Conservation (phyloP, 2,888 invertebrate genomes). For the Icerya purchasi region DNA sequence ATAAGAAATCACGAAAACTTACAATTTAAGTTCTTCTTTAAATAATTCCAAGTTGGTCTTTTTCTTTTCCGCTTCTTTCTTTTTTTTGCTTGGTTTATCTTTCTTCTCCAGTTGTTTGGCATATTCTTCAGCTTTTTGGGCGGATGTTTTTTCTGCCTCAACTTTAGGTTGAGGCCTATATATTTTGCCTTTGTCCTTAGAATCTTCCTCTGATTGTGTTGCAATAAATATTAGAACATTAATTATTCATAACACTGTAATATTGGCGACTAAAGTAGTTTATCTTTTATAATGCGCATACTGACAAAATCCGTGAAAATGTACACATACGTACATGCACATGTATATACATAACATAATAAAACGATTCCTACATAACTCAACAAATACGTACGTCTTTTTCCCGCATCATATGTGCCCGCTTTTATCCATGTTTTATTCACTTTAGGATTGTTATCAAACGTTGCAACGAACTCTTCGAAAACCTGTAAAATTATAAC, state of each 20-base stretch:
- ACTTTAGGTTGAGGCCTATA: conserved; percentile 72
- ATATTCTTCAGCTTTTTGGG: conserved; percentile 46
- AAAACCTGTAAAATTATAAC: conserved; percentile 45
- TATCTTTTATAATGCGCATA: too few species aligned
- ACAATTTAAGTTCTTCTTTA: conserved; percentile 93
- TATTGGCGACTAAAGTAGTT: neutral
- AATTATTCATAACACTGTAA: neutral
- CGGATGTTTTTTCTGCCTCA: conserved; percentile 35
- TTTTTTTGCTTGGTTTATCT: conserved; percentile 37
- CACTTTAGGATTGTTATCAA: conserved; percentile 67
- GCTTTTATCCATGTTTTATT: conserved; percentile 94
- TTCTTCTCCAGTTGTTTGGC: conserved; percentile 43
- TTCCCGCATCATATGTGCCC: conserved; percentile 87
- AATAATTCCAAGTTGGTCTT: conserved; percentile 94
- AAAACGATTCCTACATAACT: too few species aligned
- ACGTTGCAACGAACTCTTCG: conserved; percentile 92
- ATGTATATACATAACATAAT: neutral
- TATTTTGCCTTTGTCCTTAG: conserved; percentile 66
- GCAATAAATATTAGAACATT: neutral
- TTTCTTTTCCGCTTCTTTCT: conserved; percentile 63
- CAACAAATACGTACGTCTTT: conserved; percentile 48
- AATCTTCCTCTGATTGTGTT: conserved; percentile 50
- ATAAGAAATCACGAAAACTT: too few species aligned
- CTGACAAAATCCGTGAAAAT: neutral
- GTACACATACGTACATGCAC: neutral